phyloP scores from a whole-genome alignment of 2,888 invertebrate genomes.

The Elgonia sp. region DNA sequence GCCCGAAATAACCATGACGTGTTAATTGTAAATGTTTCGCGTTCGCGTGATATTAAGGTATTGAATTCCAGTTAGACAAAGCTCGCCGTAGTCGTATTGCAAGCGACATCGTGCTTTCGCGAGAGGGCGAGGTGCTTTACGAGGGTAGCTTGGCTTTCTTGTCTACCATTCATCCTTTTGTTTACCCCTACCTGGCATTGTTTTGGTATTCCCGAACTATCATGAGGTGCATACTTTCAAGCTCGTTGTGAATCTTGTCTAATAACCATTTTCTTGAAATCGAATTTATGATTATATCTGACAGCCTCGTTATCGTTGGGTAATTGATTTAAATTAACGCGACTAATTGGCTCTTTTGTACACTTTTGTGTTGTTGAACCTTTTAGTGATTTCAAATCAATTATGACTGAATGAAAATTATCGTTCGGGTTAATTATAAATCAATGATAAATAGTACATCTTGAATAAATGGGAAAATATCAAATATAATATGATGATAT shows the following conservation, averaged over 20 bases:
- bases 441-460: too few relatives aligned
- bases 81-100: constrained; percentile 44
- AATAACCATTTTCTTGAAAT: constrained; percentile 35
- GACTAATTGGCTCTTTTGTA: neutral
- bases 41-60: constrained; percentile 59
- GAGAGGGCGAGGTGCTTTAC: constrained; percentile 68
- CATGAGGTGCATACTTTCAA: constrained; percentile 22
- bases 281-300: constrained; percentile 55
- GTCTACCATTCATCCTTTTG: constrained; percentile 82
- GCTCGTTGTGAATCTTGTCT: constrained; percentile 54
- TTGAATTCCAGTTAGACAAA: constrained; percentile 64
- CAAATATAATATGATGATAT: too few relatives aligned
- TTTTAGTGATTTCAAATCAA: too few relatives aligned
- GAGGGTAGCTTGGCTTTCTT: constrained; percentile 62
- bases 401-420: too few relatives aligned
- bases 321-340: constrained; percentile 14
- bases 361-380: too few relatives aligned
- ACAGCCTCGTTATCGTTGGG: constrained; percentile 37
- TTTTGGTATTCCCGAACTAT: constrained; percentile 74
- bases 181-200: constrained; percentile 81
- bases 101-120: constrained; percentile 63
- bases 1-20: constrained; percentile 38
- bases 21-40: constrained; percentile 60
- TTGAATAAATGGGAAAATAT: too few relatives aligned
- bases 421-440: too few relatives aligned